These are phyloP conservation scores for Plagiodera versicolora DNA, from an alignment of 2,888 invertebrate species.

Conservation along the genomic window DNA sequence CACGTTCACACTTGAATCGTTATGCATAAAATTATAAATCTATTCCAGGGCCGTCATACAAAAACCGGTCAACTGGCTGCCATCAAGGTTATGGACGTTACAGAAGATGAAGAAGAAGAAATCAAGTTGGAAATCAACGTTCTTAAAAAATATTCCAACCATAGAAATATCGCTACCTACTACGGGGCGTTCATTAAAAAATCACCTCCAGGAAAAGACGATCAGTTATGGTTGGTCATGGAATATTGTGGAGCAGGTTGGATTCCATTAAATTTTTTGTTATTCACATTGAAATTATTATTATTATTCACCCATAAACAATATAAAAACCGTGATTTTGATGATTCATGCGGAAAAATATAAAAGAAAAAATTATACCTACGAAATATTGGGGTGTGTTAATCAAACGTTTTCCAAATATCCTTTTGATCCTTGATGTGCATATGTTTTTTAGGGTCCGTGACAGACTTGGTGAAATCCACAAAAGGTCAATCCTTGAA, in stretches of 20 bases:
- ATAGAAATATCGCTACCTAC: slow-evolving; percentile 99
- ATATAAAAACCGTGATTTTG: too few species aligned
- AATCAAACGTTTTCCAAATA: too few species aligned
- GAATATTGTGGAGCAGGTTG: slow-evolving; percentile 97
- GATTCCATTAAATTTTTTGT: background rate
- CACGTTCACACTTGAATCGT: too few species aligned
- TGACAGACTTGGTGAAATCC: slow-evolving; percentile 98
- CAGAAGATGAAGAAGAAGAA: slow-evolving; percentile 99
- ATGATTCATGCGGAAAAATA: too few species aligned
- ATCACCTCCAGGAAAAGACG: slow-evolving; percentile 97
- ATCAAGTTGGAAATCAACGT: slow-evolving; percentile 99
- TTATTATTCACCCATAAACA: too few species aligned
- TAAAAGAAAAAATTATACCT: too few species aligned
- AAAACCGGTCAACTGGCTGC: slow-evolving; percentile 99
- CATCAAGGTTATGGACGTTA: slow-evolving; percentile 99
- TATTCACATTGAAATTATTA: too few species aligned
- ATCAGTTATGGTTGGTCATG: slow-evolving; percentile 99
- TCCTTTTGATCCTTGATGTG: too few species aligned
- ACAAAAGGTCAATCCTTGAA: slow-evolving; percentile 97
- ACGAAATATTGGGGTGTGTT: too few species aligned
- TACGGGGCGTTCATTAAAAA: slow-evolving; percentile 99
- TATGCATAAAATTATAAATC: background rate
- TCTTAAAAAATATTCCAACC: slow-evolving; percentile 97
- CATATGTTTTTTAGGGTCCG: slow-evolving; percentile 72
- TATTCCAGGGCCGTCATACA: slow-evolving; percentile 89